These are phyloP conservation scores for Nannoperca australis DNA, from an alignment of 2,797 vertebrate genomes.

Conservation along the genomic window DNA sequence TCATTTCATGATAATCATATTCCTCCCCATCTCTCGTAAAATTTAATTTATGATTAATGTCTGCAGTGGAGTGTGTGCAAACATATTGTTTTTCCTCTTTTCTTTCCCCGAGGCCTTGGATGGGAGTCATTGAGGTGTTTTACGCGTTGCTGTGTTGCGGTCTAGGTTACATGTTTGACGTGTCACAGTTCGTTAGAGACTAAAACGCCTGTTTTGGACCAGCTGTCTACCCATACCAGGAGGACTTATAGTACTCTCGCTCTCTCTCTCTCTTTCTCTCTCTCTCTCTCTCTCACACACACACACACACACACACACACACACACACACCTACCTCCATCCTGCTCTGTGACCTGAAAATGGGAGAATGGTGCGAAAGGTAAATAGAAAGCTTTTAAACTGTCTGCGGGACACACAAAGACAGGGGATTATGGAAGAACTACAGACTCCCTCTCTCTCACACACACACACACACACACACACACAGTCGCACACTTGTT, in stretches of 20 bases:
- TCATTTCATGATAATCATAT: conserved; percentile 71
- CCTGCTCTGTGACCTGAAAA: conserved; percentile 63
- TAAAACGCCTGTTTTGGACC: conserved; percentile 77
- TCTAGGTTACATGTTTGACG: conserved; percentile 76
- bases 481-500: conserved; percentile 42
- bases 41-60: conserved; percentile 73
- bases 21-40: conserved; percentile 64
- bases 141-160: conserved; percentile 68
- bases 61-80: conserved; percentile 57
- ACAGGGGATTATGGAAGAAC: conserved; percentile 80
- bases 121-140: conserved; percentile 79
- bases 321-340: conserved; percentile 36
- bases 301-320: conserved; percentile 38
- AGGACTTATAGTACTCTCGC: conserved; percentile 51
- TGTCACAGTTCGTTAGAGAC: conserved; percentile 80
- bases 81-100: conserved; percentile 38
- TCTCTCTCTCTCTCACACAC: neutral
- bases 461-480: conserved; percentile 32
- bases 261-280: neutral
- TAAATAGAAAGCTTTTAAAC: conserved; percentile 91
- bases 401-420: conserved; percentile 82
- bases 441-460: conserved; percentile 67
- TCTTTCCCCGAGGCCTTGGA: conserved; percentile 59
- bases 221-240: conserved; percentile 78
- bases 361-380: conserved; percentile 81